Conservation (phyloP, 2,888 invertebrate species). For the Unio delphinus region DNA sequence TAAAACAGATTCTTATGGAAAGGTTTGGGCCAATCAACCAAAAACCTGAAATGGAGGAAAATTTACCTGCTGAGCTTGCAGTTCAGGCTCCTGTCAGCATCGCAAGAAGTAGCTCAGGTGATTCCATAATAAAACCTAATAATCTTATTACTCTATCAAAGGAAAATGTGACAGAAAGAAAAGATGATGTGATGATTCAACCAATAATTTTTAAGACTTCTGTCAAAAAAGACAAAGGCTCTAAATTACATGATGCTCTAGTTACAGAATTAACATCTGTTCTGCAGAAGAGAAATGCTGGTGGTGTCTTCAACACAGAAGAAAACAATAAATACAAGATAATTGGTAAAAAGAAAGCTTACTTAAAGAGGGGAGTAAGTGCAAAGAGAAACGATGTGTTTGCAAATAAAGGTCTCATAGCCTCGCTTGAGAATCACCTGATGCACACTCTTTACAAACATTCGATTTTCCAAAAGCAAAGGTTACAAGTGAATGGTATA, state of each 20-base stretch:
- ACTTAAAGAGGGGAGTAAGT: conserved; percentile 21
- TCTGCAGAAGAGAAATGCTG: conserved; percentile 39
- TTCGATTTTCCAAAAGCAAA: conserved; percentile 35
- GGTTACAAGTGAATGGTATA: conserved; percentile 26
- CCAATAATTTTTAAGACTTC: conserved; percentile 59
- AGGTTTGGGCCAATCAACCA: conserved; percentile 20
- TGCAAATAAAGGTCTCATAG: conserved; percentile 52
- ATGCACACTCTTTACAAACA: conserved; percentile 41
- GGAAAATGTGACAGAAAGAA: too few species aligned
- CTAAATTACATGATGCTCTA: conserved; percentile 54
- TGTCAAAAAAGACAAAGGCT: conserved; percentile 55
- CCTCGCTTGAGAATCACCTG: conserved; percentile 53
- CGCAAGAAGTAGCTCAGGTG: not conserved
- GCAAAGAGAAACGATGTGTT: conserved; percentile 44
- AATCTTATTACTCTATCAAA: not conserved
- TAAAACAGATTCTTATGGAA: conserved; percentile 23
- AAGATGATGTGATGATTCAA: conserved; percentile 22
- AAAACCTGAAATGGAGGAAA: too few species aligned
- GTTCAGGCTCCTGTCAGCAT: not conserved
- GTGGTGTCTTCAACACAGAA: conserved; percentile 1
- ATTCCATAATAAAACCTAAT: not conserved
- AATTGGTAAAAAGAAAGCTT: conserved; percentile 4
- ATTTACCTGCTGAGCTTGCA: not conserved
- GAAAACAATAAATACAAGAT: not conserved
- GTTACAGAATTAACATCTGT: conserved; percentile 53